phyloP scores from a whole-genome alignment of 2,888 invertebrate genomes.

The Ganaspis brasiliensis region DNA sequence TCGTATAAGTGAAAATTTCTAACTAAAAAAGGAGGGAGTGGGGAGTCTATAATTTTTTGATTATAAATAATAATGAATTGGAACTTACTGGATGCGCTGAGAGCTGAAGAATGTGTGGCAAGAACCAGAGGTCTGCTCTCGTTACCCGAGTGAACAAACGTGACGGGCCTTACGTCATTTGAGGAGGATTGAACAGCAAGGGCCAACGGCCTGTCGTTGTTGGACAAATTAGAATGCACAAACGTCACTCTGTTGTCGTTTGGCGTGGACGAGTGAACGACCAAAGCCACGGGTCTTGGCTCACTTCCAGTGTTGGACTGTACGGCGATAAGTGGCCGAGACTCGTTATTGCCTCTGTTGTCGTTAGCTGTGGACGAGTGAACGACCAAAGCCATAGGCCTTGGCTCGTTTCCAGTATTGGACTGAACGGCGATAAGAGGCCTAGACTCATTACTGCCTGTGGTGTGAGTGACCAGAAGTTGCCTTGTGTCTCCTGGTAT shows the following conservation, averaged over 20 bases:
- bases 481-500: slow-evolving; percentile 78
- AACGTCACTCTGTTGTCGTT: slow-evolving; percentile 79
- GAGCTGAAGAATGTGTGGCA: slow-evolving; percentile 75
- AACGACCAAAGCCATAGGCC: slow-evolving; percentile 78
- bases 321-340: slow-evolving; percentile 75
- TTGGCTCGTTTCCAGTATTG: slow-evolving; percentile 75
- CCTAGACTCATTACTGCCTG: slow-evolving; percentile 74
- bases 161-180: slow-evolving; percentile 76
- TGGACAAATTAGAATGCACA: slow-evolving; percentile 78
- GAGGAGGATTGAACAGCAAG: slow-evolving; percentile 78
- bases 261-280: slow-evolving; percentile 77
- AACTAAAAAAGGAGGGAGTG: too few species aligned
- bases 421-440: slow-evolving; percentile 77
- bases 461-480: slow-evolving; percentile 75
- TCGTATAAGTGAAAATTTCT: too few species aligned
- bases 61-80: too few species aligned
- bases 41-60: too few species aligned
- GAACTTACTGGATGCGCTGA: slow-evolving; percentile 77
- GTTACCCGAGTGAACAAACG: slow-evolving; percentile 77
- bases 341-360: slow-evolving; percentile 75
- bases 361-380: slow-evolving; percentile 78
- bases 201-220: slow-evolving; percentile 78
- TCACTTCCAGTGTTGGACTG: slow-evolving; percentile 77
- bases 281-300: slow-evolving; percentile 77
- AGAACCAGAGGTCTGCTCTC: slow-evolving; percentile 76